Percentiles rank a stretch among this genome's conserved stretches.
Conservation (phyloP, 2,888 invertebrate genomes). For the Melanophora roralis region DNA sequence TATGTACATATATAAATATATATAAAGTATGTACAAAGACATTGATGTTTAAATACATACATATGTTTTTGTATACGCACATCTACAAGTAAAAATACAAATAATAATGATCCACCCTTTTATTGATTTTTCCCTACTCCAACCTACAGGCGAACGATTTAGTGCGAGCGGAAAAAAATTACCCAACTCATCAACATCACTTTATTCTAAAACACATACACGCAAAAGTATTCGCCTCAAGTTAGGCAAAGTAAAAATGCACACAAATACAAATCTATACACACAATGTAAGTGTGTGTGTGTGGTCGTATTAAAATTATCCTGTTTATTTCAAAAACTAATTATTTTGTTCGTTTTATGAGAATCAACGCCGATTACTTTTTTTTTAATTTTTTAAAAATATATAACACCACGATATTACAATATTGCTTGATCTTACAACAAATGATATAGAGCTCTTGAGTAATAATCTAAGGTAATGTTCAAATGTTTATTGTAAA, state of each 20-base stretch:
- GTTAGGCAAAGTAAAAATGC: conserved; percentile 16
- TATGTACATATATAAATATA: background rate
- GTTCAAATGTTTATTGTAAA: background rate
- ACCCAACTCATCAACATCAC: conserved; percentile 39
- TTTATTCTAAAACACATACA: background rate
- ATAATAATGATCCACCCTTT: conserved; percentile 57
- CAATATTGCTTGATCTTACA: no score
- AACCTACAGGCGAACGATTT: conserved; percentile 9
- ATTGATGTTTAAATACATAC: background rate
- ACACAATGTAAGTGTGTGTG: no score
- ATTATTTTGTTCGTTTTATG: no score
- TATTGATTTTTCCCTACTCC: conserved; percentile 55
- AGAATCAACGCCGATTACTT: no score
- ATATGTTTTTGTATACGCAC: background rate
- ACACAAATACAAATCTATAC: background rate
- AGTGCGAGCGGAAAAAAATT: background rate
- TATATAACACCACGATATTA: no score
- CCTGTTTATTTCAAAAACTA: no score
- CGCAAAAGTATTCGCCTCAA: conserved; percentile 21
- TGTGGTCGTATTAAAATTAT: no score
- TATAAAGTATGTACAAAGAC: background rate
- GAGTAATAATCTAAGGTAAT: no score
- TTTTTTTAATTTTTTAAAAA: no score
- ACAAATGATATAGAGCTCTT: no score
- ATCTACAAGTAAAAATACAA: background rate